These are phyloP conservation scores for Aphelenchoides avenae DNA, from an alignment of 1,140 invertebrate species.

Conservation along the genomic window DNA sequence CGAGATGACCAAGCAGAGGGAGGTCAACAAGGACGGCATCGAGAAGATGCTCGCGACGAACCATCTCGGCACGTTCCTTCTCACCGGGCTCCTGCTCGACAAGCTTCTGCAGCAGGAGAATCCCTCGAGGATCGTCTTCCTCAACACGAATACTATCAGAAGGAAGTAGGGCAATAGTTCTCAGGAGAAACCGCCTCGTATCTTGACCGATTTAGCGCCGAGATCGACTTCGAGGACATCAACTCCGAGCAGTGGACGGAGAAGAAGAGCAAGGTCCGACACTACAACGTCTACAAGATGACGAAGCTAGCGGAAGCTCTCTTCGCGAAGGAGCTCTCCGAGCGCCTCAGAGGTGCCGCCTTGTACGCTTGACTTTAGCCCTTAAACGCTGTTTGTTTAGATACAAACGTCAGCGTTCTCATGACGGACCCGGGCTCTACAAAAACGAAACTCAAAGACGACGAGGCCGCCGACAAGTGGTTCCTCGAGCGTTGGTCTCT, in stretches of 20 bases:
- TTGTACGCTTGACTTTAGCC: neutral
- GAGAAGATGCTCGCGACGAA: constrained; percentile 56
- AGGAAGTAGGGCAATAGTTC: constrained; percentile 20
- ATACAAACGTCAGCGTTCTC: constrained; percentile 47
- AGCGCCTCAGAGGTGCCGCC: constrained; percentile 41
- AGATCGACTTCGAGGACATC: constrained; percentile 45
- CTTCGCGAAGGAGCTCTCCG: constrained; percentile 55
- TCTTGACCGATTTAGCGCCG: constrained; percentile 37
- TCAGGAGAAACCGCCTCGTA: constrained; percentile 2
- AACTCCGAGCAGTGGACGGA: constrained; percentile 41
- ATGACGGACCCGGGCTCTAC: constrained; percentile 54
- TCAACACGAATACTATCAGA: constrained; percentile 53
- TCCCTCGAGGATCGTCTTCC: constrained; percentile 46
- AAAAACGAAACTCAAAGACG: constrained; percentile 40
- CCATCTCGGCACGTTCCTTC: constrained; percentile 54
- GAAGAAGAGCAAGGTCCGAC: constrained; percentile 39
- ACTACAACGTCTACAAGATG: constrained; percentile 45
- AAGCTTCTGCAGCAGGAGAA: constrained; percentile 50
- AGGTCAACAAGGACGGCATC: constrained; percentile 52
- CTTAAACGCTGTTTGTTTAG: constrained; percentile 27
- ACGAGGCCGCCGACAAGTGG: constrained; percentile 45
- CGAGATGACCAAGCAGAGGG: constrained; percentile 40
- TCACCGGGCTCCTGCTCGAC: constrained; percentile 46
- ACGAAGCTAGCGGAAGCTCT: constrained; percentile 48
- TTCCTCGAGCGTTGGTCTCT: constrained; percentile 52